phyloP scores from a whole-genome alignment of 2,113 vertebrate species.

The Calidris pygmaea region DNA sequence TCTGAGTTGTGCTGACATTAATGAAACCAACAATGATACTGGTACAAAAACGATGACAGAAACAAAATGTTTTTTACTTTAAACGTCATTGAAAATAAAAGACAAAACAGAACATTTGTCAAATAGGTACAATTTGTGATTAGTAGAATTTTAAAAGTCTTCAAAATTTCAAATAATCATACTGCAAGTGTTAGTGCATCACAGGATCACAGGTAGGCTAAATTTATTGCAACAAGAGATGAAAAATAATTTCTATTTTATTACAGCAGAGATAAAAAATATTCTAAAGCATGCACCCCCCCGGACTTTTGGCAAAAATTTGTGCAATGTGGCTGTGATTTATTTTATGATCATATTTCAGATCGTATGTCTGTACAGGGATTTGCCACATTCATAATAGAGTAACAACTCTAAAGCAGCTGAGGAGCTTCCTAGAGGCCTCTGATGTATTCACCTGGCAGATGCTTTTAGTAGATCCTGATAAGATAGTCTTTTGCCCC shows the following conservation, averaged over 20 bases:
- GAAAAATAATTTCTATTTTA: background rate
- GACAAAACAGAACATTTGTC: background rate
- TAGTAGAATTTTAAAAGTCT: background rate
- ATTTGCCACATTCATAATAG: background rate
- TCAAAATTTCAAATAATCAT: background rate
- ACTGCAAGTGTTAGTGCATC: background rate
- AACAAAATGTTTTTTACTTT: background rate
- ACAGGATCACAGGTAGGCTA: background rate
- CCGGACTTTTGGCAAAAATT: background rate
- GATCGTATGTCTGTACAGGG: background rate
- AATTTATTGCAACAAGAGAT: background rate
- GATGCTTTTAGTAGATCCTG: background rate
- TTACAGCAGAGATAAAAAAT: background rate
- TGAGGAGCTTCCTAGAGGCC: background rate
- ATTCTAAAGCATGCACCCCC: background rate
- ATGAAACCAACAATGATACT: slow-evolving; percentile 1
- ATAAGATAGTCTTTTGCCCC: background rate
- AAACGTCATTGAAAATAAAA: slow-evolving; percentile 4
- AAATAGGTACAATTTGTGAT: background rate
- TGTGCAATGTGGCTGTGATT: background rate
- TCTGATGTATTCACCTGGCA: background rate
- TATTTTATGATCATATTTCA: background rate
- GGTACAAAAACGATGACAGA: background rate
- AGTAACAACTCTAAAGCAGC: background rate
- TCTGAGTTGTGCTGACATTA: slow-evolving; percentile 51